Base-by-base conservation (phyloP, 2,888 invertebrate genomes). In the Brachyopa scutellaris region DNA sequence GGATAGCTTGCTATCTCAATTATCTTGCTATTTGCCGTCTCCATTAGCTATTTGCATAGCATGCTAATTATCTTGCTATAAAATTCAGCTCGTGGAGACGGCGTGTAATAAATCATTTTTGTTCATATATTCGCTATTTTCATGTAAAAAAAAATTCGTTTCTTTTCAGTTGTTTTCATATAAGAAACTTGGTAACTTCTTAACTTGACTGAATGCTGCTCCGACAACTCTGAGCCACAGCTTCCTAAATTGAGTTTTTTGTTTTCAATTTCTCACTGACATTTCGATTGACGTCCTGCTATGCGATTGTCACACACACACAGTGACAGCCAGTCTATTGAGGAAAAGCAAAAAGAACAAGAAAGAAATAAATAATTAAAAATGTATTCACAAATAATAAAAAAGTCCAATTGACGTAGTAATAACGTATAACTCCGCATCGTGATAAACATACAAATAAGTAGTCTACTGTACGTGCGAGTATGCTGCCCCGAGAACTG, bases 231-330 rank as follows among this genome's bases (percentile, higher is more conserved):
- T 8, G 1, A 36, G 31, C 42, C 73, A 79, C 8, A 55, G 19
- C 59, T 61, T 15, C 15, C 21, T 8, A 23, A 79, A 61, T 64
- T 8, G 2, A 7, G 8, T 62, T 55, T 13, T 13, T 67, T 73
- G 64, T 42, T 9, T 67, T 55, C 6, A 2, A 33, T 9, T 31
- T 11, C 4, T 15, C 13, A 47, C 36, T 80, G 80, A 64, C 76
- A 45, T 38, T 76, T 74, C 51, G 29, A 74, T 69, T 80, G 79
- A 80, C 79, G 79, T 79, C 74, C n/a, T 8, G 64, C 55, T 55
- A n/a, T 19, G 38, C 67, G 55, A 62, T 55, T 64, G 80, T 80
- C 80, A 76, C 40, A 21, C 36, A 11, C 40, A 59, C 23, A 6
- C n/a, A 67, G 42, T 64, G 36, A n/a, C n/a, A n/a, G n/a, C n/a